A percentile compares a stretch with the other conserved stretches of the same genome.
phyloP scores from a whole-genome alignment of 2,113 vertebrate genomes.

The Crotalus helleri region DNA sequence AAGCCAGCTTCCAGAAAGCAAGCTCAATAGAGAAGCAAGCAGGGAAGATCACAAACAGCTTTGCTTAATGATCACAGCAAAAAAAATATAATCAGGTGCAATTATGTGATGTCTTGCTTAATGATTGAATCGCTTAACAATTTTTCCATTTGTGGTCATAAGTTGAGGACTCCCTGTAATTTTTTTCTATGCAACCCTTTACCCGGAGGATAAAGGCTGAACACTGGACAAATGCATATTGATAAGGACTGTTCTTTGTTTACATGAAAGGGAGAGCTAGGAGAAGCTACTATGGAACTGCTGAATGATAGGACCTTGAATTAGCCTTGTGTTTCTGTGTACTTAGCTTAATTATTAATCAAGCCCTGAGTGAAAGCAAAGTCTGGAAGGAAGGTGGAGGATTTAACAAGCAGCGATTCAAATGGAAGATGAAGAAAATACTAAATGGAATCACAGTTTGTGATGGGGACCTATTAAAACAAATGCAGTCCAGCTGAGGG shows the following conservation, averaged over 20 bases:
- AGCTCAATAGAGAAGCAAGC: not conserved
- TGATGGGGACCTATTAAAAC: not conserved
- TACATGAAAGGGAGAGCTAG: not conserved
- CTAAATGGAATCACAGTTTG: not conserved
- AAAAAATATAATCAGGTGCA: not conserved
- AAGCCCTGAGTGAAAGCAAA: not conserved
- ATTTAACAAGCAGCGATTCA: not conserved
- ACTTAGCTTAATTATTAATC: conserved; percentile 10
- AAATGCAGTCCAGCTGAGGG: not conserved
- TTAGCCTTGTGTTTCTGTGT: not conserved
- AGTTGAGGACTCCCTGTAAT: not conserved
- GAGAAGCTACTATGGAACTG: not conserved
- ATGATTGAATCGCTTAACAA: not conserved
- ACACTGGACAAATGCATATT: not conserved
- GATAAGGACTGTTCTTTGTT: not conserved
- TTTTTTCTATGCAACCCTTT: not conserved
- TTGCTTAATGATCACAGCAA: not conserved
- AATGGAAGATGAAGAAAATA: not conserved
- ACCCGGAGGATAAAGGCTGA: not conserved
- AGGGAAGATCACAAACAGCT: not conserved
- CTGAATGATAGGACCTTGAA: not conserved
- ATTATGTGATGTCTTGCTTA: not conserved
- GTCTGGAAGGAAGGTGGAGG: not conserved
- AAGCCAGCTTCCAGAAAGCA: not conserved
- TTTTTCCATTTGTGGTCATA: not conserved